phyloP scores from a whole-genome alignment of 2,797 vertebrate genomes.

The Poeciliopsis turneri region DNA sequence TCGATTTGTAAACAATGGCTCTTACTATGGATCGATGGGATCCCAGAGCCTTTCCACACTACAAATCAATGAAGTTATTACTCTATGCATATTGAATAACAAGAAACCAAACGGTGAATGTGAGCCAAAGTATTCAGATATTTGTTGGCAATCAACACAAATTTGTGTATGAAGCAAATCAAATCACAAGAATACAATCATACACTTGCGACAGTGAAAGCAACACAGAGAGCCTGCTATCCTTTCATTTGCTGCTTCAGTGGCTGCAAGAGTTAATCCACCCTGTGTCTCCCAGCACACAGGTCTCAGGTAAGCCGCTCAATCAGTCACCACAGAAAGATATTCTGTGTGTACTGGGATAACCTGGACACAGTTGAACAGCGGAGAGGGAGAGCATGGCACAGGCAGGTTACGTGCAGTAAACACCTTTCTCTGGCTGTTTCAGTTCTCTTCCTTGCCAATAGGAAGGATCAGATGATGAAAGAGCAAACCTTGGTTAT shows the following conservation, averaged over 20 bases:
- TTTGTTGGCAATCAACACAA: constrained; percentile 34
- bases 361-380: constrained; percentile 14
- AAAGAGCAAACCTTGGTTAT: constrained; percentile 33
- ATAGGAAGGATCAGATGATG: constrained; percentile 24
- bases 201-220: constrained; percentile 3
- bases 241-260: constrained; percentile 16
- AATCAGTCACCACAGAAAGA: constrained; percentile 12
- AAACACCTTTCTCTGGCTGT: constrained; percentile 35
- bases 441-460: constrained; percentile 18
- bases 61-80: neutral
- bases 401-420: constrained; percentile 38
- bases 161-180: constrained; percentile 49
- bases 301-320: constrained; percentile 21
- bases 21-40: neutral
- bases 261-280: constrained; percentile 23
- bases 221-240: constrained; percentile 32
- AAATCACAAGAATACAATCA: constrained; percentile 9
- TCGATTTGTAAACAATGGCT: neutral
- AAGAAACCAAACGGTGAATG: constrained; percentile 20
- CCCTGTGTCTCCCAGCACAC: constrained; percentile 25
- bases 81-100: neutral
- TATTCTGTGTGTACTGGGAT: constrained; percentile 14
- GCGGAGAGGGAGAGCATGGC: constrained; percentile 12
- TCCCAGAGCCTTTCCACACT: neutral
- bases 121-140: constrained; percentile 10